Base-by-base conservation (phyloP, 35 echinoderm and acorn worm genomes). In the Ptychodera flava region DNA sequence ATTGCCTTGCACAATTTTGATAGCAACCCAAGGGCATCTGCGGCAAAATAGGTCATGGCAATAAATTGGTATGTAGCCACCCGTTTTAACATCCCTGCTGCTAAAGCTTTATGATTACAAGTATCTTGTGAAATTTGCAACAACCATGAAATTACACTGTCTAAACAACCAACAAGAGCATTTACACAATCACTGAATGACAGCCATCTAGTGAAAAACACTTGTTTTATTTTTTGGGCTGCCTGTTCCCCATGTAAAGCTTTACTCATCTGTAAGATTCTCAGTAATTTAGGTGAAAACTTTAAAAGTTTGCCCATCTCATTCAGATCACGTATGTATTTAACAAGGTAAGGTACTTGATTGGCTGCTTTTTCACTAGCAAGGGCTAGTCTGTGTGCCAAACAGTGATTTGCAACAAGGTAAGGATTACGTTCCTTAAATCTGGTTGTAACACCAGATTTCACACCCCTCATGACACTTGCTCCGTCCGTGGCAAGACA, bases 321-420 rank as follows among this genome's bases (percentile, higher is more conserved):
- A 33, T 82, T 82, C 28, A 82, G 31, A 33, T 33, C 1, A 31
- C 16, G 30, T 30, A 33, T 31, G 32, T 33, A 31, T 22, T 82
- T 82, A 30, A 31, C 30, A 31, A 82, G 32, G 80, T 82, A 82
- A 34, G 80, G 80, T 22, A 82, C 34, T 22, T 31, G 31, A 82
- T 82, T 34, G 28, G 80, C 80, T 33, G 80, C 80, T 33, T 82
- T 31, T 82, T 34, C 80, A 82, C 80, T 82, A 31, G 80, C 80
- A n/a, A n/a, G n/a, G n/a, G n/a, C n/a, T n/a, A n/a, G n/a, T n/a
- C 78, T 30, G 28, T 79, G 78, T 1, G 27, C 78, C 32, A 79
- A 28, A 79, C 78, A 79, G 32, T 79, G 78, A 28, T 30, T 79
- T 1, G 78, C n/a, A 30, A 79, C 32, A 28, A 79, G 29, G 78